Conservation (phyloP, 2,113 vertebrate species). For the Chamaea fasciata region DNA sequence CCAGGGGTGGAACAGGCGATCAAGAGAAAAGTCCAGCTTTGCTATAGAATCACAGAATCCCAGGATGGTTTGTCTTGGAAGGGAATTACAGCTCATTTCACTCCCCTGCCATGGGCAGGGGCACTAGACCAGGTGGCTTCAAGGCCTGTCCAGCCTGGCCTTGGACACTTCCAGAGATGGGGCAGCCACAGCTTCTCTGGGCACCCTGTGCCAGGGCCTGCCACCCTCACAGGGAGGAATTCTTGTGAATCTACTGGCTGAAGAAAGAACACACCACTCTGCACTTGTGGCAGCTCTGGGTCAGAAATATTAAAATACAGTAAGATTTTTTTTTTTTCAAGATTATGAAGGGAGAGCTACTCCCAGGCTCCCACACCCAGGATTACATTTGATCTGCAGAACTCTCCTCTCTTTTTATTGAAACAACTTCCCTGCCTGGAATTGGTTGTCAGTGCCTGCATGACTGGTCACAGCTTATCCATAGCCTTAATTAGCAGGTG, state of each 20-base stretch:
- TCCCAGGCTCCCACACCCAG: neutral
- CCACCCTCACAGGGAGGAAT: neutral
- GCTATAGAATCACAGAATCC: neutral
- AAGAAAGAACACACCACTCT: neutral
- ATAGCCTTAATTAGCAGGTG: conserved; percentile 51
- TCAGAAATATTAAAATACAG: neutral
- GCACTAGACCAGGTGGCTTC: neutral
- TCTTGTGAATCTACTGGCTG: neutral
- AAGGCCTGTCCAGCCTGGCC: neutral
- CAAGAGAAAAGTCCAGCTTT: neutral
- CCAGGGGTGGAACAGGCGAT: accelerated
- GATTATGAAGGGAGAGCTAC: neutral
- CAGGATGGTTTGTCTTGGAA: neutral
- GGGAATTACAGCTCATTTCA: neutral
- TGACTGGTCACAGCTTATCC: conserved; percentile 11
- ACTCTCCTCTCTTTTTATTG: neutral
- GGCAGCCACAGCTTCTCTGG: neutral
- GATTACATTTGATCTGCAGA: neutral
- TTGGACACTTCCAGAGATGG: neutral
- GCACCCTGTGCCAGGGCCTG: neutral
- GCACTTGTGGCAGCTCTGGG: neutral
- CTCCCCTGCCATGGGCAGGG: neutral
- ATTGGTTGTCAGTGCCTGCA: neutral
- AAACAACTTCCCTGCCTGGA: neutral
- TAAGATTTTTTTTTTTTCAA: neutral